Evolutionary conservation across 35 echinoderm and acorn worm genomes (phyloP).

Genomic region (Heliocidaris tuberculata): DNA sequence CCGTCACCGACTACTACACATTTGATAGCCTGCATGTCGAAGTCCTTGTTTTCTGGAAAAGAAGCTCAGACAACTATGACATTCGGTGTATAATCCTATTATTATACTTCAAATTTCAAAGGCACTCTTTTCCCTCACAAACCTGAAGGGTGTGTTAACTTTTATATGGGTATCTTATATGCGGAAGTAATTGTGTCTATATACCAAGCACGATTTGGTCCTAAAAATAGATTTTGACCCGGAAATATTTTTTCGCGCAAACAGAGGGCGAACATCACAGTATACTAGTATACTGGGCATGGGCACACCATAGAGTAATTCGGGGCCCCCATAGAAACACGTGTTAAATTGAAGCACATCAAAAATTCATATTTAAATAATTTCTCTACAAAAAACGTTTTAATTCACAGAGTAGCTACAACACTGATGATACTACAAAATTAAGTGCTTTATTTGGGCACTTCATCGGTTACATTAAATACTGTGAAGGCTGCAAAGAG

Average conservation of each 20-base stretch:
- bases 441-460: too few species aligned
- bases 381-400: too few species aligned
- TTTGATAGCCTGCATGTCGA: background rate
- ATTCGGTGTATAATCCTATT: background rate
- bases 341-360: too few species aligned
- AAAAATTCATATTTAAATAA: too few species aligned
- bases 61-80: background rate
- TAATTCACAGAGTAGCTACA: too few species aligned
- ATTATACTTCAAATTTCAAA: too few species aligned
- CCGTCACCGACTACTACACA: background rate
- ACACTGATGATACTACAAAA: too few species aligned
- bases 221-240: slow-evolving; percentile 17
- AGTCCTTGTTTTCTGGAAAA: background rate
- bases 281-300: too few species aligned
- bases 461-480: too few species aligned
- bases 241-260: background rate
- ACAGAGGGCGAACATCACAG: background rate
- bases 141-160: background rate
- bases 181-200: background rate
- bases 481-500: too few species aligned
- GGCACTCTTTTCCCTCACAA: background rate
- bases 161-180: background rate
- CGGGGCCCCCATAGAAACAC: too few species aligned
- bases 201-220: background rate
- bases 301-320: too few species aligned